Percentiles rank a stretch among this genome's conserved stretches.
Conservation (phyloP, 2,797 vertebrate genomes). For the Triplophysa yarkandensis region DNA sequence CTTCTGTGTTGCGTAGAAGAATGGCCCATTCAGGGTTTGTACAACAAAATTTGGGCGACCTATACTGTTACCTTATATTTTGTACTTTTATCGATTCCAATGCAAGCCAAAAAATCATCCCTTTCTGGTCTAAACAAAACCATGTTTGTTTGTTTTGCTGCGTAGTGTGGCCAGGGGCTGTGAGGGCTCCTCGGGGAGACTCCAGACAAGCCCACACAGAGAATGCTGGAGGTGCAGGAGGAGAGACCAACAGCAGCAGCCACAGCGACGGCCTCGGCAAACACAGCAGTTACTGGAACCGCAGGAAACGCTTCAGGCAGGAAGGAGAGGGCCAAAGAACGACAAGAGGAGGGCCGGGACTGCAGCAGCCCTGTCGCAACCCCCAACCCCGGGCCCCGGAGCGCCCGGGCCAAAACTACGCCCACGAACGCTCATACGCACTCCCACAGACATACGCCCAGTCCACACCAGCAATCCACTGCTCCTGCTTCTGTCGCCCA, state of each 20-base stretch:
- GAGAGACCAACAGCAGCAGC: constrained; percentile 74
- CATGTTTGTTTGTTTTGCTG: constrained; percentile 22
- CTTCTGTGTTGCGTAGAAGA: too few species aligned
- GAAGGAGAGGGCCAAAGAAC: constrained; percentile 91
- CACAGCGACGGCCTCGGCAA: constrained; percentile 70
- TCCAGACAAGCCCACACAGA: constrained; percentile 85
- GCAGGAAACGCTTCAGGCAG: constrained; percentile 80
- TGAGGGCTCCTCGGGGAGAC: constrained; percentile 92
- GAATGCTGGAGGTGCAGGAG: constrained; percentile 98
- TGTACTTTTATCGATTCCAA: not conserved
- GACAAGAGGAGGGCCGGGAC: constrained; percentile 88
- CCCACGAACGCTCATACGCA: constrained; percentile 54
- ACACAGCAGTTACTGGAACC: constrained; percentile 63
- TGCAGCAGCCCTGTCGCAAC: constrained; percentile 77
- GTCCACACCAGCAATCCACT: constrained; percentile 87
- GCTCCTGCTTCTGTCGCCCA: constrained; percentile 85
- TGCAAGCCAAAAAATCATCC: not conserved
- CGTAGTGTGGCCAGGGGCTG: constrained; percentile 93
- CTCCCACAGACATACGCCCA: constrained; percentile 61
- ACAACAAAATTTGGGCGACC: too few species aligned
- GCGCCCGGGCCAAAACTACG: constrained; percentile 75
- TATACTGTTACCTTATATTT: not conserved
- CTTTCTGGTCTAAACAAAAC: not conserved
- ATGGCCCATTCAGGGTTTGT: too few species aligned
- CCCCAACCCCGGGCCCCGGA: constrained; percentile 69